A percentile compares a stretch with the other conserved stretches of the same genome.
Conservation (phyloP, 1,140 invertebrate species). For the Saxidomus purpurata region DNA sequence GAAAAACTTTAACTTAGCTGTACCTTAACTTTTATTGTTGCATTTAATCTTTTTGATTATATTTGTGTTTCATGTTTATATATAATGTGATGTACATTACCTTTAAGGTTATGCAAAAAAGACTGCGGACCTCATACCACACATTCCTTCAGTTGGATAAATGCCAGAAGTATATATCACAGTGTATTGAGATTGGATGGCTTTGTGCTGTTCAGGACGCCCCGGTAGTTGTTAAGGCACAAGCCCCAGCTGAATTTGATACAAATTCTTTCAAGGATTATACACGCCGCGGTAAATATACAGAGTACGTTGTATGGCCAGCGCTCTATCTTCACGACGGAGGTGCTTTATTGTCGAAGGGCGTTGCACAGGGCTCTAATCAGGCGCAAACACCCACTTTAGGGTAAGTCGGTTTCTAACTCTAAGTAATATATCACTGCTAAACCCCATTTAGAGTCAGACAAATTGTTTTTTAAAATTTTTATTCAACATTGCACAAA, state of each 20-base stretch:
- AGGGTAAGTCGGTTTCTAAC: too few species aligned
- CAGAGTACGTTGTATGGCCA: conserved; percentile 40
- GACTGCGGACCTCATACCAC: background rate
- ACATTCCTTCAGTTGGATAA: background rate
- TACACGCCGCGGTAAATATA: background rate
- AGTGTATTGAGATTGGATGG: background rate
- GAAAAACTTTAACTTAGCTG: background rate
- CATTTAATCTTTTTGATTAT: too few species aligned
- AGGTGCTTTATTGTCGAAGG: background rate
- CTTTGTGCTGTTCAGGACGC: background rate
- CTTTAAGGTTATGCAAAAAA: background rate
- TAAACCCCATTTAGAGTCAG: too few species aligned
- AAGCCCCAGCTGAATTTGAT: background rate
- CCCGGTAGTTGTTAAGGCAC: background rate
- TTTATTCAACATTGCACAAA: too few species aligned
- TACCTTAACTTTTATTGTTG: background rate
- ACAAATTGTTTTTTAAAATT: too few species aligned
- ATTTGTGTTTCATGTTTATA: too few species aligned
- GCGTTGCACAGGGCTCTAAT: conserved; percentile 19
- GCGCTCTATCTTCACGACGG: background rate
- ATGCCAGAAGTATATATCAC: background rate
- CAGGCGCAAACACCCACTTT: too few species aligned
- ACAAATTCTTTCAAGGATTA: background rate
- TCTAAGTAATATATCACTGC: too few species aligned
- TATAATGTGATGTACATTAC: too few species aligned